Base-by-base conservation (phyloP, 2,797 vertebrate species). In the Galago senegalensis region DNA sequence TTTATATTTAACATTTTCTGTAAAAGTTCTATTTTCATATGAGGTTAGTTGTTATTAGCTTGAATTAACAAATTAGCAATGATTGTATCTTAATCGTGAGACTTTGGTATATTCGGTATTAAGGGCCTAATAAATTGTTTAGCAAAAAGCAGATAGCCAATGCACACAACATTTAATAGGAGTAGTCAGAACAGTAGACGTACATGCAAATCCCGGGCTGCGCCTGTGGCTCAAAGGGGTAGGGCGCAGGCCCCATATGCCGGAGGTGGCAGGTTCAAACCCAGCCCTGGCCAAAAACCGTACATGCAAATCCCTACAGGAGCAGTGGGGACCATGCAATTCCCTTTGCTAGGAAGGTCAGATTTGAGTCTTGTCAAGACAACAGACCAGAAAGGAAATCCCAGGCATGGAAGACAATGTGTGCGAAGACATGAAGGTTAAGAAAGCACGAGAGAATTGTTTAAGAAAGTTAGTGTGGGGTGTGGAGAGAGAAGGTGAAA, bases 1-100 rank as follows among this genome's bases (percentile, higher is more conserved):
- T 23, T 86, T 49, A 31, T 92, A 31, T 43, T 91, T 88, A 53
- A 58, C 46, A 58, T 49, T 84, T 76, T 11, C 25, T 87, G 12
- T 9, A 82, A 95, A 89, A 4, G 18, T 91, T 91, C 37, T 85
- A 60, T 72, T 95, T 92, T 92, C 85, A 82, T 53, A 63, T 21
- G 61, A 34, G 27, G 61, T 63, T 29, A 63, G 61, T 63, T 63
- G 27, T 63, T 63, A 63, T 10, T 63, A 63, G 25, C 82, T 58
- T 58, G 56, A 58, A 65, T 90, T 69, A 46, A 86, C 27, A 80
- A 84, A 27, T 67, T 73, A 61, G 20, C 18, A 77, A 40, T 87
- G 29, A 77, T 61, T 77, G 60, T 9, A 79, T 13, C 69, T 56
- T 79, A 73, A 79, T 79, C 7, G 25, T 14, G 2, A 91, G 23